A percentile compares a stretch with the other conserved stretches of the same genome.
Evolutionary conservation across 2,888 invertebrate genomes (phyloP).

Genomic region (Conchocele bisecta): DNA sequence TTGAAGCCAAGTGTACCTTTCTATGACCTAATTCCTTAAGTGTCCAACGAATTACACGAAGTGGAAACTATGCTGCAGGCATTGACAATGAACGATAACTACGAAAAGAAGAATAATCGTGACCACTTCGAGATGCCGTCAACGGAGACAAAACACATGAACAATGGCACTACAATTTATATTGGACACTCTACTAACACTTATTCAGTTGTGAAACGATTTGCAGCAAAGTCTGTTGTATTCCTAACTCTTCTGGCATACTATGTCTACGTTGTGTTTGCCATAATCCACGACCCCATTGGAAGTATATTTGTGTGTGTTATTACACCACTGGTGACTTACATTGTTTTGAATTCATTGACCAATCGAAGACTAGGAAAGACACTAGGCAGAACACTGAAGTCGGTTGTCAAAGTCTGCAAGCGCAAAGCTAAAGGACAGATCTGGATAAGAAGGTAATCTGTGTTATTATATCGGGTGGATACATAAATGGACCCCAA

Average conservation of each 20-base stretch:
- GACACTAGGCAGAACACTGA: background rate
- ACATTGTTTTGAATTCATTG: constrained; percentile 17
- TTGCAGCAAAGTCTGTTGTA: background rate
- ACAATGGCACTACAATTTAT: too few relatives aligned
- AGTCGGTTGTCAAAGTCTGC: background rate
- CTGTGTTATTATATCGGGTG: background rate
- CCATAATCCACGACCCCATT: constrained; percentile 28
- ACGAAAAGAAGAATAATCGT: too few relatives aligned
- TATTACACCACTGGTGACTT: constrained; percentile 10
- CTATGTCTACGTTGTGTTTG: constrained; percentile 32
- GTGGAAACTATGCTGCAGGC: too few relatives aligned
- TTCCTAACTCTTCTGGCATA: constrained; percentile 1
- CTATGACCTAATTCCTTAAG: too few relatives aligned
- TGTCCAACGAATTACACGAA: too few relatives aligned
- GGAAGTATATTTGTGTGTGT: constrained; percentile 30
- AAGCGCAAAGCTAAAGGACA: constrained; percentile 5
- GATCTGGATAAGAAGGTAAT: constrained; percentile 35
- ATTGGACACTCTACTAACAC: too few relatives aligned
- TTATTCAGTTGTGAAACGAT: too few relatives aligned
- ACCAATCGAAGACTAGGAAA: constrained; percentile 13
- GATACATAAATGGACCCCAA: too few relatives aligned
- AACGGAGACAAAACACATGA: too few relatives aligned
- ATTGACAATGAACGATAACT: too few relatives aligned
- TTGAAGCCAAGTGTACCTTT: too few relatives aligned
- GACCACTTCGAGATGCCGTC: too few relatives aligned